Conservation (phyloP, 2,797 vertebrate genomes). For the Rhinatrema bivittatum region DNA sequence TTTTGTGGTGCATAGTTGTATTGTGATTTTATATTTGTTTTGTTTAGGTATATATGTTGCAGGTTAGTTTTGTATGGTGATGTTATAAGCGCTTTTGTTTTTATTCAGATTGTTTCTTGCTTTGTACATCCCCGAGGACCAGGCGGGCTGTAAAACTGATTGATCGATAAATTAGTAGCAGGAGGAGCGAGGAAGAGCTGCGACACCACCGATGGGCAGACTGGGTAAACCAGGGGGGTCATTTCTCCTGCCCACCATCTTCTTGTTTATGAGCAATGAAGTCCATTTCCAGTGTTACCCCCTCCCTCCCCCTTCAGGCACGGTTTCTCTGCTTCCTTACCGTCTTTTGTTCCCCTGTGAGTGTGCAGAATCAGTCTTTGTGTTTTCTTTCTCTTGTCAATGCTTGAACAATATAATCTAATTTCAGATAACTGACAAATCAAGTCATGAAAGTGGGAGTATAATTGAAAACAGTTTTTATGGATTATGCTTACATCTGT, state of each 20-base stretch:
- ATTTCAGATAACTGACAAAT: slow-evolving; percentile 28
- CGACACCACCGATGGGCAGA: too few relatives aligned
- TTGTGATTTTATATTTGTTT: too few relatives aligned
- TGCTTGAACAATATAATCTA: not conserved
- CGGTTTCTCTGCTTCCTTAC: not conserved
- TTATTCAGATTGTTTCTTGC: too few relatives aligned
- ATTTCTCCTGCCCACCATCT: not conserved
- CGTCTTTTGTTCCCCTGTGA: not conserved
- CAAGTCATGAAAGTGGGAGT: slow-evolving; percentile 36
- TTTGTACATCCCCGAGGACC: too few relatives aligned
- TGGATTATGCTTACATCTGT: slow-evolving; percentile 43
- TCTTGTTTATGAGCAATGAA: not conserved
- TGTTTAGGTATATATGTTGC: too few relatives aligned
- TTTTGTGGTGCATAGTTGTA: too few relatives aligned
- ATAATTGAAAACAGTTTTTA: slow-evolving; percentile 47
- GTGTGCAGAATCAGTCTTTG: not conserved
- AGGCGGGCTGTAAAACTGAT: too few relatives aligned
- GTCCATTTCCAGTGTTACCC: not conserved
- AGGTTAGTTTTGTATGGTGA: too few relatives aligned
- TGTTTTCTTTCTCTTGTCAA: not conserved
- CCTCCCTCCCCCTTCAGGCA: not conserved
- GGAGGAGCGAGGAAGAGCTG: not conserved
- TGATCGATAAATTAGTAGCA: too few relatives aligned
- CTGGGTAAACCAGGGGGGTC: too few relatives aligned
- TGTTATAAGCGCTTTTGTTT: too few relatives aligned